Percentiles rank a stretch among this genome's conserved stretches.
phyloP scores from a whole-genome alignment of 2,888 invertebrate species.

The Chrysolina americana region DNA sequence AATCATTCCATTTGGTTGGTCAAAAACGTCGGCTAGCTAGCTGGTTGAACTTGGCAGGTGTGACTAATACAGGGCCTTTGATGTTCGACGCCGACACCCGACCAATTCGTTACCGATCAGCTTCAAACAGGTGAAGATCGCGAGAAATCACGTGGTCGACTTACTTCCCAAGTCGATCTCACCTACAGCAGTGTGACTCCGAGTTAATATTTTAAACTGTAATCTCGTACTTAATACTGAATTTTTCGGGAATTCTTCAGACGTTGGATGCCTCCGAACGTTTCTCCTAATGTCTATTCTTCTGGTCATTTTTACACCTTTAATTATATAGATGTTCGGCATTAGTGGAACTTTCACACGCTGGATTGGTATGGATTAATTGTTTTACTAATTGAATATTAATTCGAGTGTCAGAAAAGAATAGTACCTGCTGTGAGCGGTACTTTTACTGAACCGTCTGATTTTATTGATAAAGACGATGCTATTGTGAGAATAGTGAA shows the following conservation, averaged over 20 bases:
- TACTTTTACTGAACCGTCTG: constrained; percentile 26
- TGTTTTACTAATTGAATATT: constrained; percentile 52
- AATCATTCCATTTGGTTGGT: constrained; percentile 67
- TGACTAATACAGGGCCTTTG: constrained; percentile 69
- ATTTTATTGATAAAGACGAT: constrained; percentile 25
- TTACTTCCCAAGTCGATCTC: constrained; percentile 60
- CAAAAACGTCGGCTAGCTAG: constrained; percentile 58
- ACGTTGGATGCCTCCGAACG: constrained; percentile 40
- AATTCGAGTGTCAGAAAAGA: constrained; percentile 48
- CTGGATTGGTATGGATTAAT: constrained; percentile 45
- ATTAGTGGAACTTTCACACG: constrained; percentile 46
- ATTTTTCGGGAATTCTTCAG: constrained; percentile 62
- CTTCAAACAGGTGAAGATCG: constrained; percentile 17
- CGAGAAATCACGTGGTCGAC: constrained; percentile 48
- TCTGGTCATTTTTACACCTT: constrained; percentile 25
- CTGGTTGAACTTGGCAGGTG: constrained; percentile 68
- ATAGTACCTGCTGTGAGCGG: constrained; percentile 47
- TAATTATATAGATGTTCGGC: constrained; percentile 34
- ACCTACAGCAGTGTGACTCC: constrained; percentile 67
- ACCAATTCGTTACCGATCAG: constrained; percentile 48
- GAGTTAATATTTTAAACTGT: constrained; percentile 68
- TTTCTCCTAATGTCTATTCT: constrained; percentile 31
- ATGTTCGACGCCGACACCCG: constrained; percentile 65
- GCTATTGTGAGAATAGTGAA: constrained; percentile 3
- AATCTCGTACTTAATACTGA: constrained; percentile 65